Evolutionary conservation across 2,888 invertebrate species (phyloP).

Genomic region (Lagria hirta): DNA sequence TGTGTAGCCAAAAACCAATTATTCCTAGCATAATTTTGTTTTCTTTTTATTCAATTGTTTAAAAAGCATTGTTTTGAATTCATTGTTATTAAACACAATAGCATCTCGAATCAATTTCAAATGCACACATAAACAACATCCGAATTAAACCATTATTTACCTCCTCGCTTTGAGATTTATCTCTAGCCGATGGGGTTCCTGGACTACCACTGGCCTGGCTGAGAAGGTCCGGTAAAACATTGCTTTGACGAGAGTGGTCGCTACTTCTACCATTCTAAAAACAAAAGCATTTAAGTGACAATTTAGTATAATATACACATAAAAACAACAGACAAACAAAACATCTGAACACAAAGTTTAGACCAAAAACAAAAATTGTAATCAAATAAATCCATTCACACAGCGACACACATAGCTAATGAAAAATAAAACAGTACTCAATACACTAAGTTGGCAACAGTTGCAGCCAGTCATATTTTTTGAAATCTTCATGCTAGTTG

Average conservation of each 20-base stretch:
- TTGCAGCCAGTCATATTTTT: slow-evolving; percentile 49
- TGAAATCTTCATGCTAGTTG: slow-evolving; percentile 45
- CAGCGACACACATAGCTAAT: slow-evolving; percentile 37
- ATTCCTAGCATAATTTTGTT: no score
- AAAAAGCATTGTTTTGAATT: not conserved
- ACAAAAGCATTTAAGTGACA: slow-evolving; percentile 14
- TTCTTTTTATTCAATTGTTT: no score
- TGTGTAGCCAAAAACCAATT: no score
- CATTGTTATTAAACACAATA: slow-evolving; percentile 23
- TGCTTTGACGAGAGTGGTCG: slow-evolving; percentile 79
- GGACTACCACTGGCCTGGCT: slow-evolving; percentile 81
- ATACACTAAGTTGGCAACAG: slow-evolving; percentile 47
- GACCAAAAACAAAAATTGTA: slow-evolving; percentile 3
- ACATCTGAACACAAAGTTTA: slow-evolving; percentile 8
- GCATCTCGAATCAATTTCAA: slow-evolving; percentile 6
- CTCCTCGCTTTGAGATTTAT: slow-evolving; percentile 95
- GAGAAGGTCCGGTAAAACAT: slow-evolving; percentile 92
- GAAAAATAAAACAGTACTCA: slow-evolving; percentile 33
- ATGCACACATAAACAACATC: slow-evolving; percentile 16
- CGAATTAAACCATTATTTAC: slow-evolving; percentile 55
- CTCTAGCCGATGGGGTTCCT: slow-evolving; percentile 83
- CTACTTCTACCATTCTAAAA: slow-evolving; percentile 55
- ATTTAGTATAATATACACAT: slow-evolving; percentile 10
- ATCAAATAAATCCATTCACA: slow-evolving; percentile 10
- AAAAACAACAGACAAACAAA: not conserved